Base-by-base conservation (phyloP, 2,888 invertebrate species). In the Drosophila anomelani region DNA sequence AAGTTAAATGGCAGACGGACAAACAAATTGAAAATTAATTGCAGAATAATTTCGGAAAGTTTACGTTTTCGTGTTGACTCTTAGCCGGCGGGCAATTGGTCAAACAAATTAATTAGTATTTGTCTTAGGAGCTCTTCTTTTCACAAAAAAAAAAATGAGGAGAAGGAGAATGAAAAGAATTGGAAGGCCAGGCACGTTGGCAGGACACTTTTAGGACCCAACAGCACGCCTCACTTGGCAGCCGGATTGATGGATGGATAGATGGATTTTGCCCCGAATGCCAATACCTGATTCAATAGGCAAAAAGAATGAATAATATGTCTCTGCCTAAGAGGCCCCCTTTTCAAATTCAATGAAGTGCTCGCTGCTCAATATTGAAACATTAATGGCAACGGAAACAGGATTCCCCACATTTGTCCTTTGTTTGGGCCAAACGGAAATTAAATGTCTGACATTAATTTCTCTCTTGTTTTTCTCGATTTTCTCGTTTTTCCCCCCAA, bases 11-110 rank as follows among this genome's bases (percentile, higher is more conserved):
- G 38, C 23, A 32, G 41, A n/a, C 13, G 34, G 41, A 23, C 39
- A 68, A 57, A 68, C 59, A 80, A 88, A 84, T 88, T 86, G 88
- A 66, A 86, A 86, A 88, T 79, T 86, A 84, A 84, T 84, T 84
- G 79, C 71, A 63, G 53, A 75, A 76, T 77, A 75, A 85, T 78
- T 61, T 53, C 10, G 60, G 56, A 56, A 56, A 17, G 46, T 64
- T 75, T 32, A 44, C 43, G 63, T 55, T 73, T 39, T 49, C 36
- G 26, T 75, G 60, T 75, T 76, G 44, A 59, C 58, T 59, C 39
- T 51, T 6, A 53, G 36, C 43, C 17, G 26, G 12, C 68, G 68
- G 23, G 20, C 66, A 53, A 66, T 53, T 34, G 57, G 34, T 55
- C 67, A 46, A 64, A 56, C 68, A 71, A 83, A 85, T 78, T 80